Conservation (phyloP, 2,113 vertebrate species). For the Canis aureus region DNA sequence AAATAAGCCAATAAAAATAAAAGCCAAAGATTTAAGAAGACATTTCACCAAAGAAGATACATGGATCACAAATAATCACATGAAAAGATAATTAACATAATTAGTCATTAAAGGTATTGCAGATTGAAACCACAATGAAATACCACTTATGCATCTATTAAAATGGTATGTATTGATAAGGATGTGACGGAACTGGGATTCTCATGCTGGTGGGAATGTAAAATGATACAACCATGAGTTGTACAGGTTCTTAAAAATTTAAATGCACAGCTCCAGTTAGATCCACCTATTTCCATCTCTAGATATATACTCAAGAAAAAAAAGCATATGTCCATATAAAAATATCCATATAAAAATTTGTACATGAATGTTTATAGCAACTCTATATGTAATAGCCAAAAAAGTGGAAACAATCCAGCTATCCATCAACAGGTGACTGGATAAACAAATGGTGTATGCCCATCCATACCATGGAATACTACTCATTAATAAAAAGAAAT, state of each 20-base stretch:
- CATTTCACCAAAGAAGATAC: not conserved
- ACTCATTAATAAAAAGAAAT: not conserved
- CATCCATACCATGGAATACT: not conserved
- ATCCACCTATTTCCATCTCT: not conserved
- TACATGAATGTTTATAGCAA: not conserved
- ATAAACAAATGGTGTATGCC: not conserved
- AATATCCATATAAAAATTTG: not conserved
- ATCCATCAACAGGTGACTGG: not conserved
- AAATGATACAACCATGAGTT: not conserved
- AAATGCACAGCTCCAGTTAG: not conserved
- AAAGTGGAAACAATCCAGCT: not conserved
- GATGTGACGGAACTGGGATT: not conserved
- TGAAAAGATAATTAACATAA: not conserved
- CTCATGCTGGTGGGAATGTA: not conserved
- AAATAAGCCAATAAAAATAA: not conserved
- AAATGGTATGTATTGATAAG: not conserved
- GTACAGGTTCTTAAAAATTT: not conserved
- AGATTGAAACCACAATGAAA: not conserved
- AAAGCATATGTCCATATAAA: not conserved
- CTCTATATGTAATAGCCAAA: not conserved
- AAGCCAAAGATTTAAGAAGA: not conserved
- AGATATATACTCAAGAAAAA: not conserved
- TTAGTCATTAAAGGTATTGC: not conserved
- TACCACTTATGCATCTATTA: not conserved
- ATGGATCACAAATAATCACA: not conserved